Evolutionary conservation across 2,113 vertebrate genomes (phyloP), one percentile per base, ranked within the genome.

Genomic region (Scomber colias): DNA sequence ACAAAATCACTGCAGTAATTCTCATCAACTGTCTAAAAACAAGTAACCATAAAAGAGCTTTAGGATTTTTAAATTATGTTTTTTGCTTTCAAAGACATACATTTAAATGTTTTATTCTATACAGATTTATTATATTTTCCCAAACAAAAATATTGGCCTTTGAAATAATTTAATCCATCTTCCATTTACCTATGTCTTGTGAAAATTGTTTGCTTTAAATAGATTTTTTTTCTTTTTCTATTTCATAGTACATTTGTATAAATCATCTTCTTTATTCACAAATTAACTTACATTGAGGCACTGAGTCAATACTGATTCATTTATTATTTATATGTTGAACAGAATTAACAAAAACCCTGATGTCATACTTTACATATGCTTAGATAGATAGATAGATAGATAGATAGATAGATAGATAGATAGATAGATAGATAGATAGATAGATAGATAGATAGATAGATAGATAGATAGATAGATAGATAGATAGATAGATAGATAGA

Each of bases 1-100:
- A 92, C 75, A 87, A 85, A 92, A 92, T 84, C 83, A 69, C 62
- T 14, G 11, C 79, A 83, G 44, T 90, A 89, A 89, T 90, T 91
- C 91, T 87, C 74, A 74, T 88, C 73, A 16, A 14, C 76, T 51
- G 21, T 68, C 35, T 70, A 57, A 76, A 73, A 81, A 40, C 88
- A 79, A 49, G 15, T n/a, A 65, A 59, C 50, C 44, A 65, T 70
- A 81, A 77, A 85, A 75, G 46, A 68, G 40, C 53, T 17, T 45
- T 30, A 45, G 10, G 46, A 61, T 49, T 59, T 62, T 14, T 62
- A 49, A 56, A 51, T 69, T 1, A 24, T 62, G 7, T 24, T 62
- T 24, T 62, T 66, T 17, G 9, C 53, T 71, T 62, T 15, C 45
- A 46, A 59, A 44, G 14, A 24, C 11, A 17, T 6, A 2, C 24